Evolutionary conservation across 1,140 invertebrate species (phyloP).

Genomic region (Drosophila littoralis): DNA sequence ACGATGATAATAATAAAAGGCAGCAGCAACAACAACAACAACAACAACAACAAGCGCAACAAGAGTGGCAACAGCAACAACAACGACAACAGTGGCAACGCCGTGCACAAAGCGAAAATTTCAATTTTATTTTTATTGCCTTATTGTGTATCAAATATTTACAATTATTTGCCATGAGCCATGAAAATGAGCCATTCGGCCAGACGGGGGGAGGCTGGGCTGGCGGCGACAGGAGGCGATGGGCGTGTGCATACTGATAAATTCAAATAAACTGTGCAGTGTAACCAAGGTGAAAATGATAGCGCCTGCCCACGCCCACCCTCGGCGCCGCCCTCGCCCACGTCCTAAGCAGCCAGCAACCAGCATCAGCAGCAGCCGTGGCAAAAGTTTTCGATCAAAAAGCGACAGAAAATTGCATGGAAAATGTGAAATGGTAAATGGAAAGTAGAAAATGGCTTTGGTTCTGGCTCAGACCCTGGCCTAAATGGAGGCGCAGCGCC

Average conservation of each 20-base stretch:
- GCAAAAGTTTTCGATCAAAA: constrained; percentile 76
- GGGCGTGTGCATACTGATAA: constrained; percentile 66
- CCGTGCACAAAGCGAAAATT: constrained; percentile 71
- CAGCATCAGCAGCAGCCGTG: constrained; percentile 23
- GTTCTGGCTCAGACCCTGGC: constrained; percentile 2
- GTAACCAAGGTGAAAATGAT: constrained; percentile 84
- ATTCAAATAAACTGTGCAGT: constrained; percentile 74
- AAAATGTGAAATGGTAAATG: constrained; percentile 30
- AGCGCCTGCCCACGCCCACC: constrained; percentile 10
- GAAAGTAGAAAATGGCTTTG: constrained; percentile 12
- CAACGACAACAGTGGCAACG: neutral
- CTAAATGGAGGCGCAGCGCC: constrained; percentile 39
- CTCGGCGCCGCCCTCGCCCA: neutral
- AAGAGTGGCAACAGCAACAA: neutral
- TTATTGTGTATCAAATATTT: constrained; percentile 84
- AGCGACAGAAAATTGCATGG: constrained; percentile 38
- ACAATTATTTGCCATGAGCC: constrained; percentile 79
- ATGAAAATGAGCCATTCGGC: constrained; percentile 68
- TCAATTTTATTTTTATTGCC: constrained; percentile 84
- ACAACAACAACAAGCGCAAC: neutral
- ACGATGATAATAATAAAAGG: constrained; percentile 75
- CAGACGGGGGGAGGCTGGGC: constrained; percentile 9
- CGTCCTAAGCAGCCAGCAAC: constrained; percentile 5
- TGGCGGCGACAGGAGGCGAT: neutral
- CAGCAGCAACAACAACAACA: constrained; percentile 34